phyloP scores from a whole-genome alignment of 2,888 invertebrate species.

The Aromia moschata region DNA sequence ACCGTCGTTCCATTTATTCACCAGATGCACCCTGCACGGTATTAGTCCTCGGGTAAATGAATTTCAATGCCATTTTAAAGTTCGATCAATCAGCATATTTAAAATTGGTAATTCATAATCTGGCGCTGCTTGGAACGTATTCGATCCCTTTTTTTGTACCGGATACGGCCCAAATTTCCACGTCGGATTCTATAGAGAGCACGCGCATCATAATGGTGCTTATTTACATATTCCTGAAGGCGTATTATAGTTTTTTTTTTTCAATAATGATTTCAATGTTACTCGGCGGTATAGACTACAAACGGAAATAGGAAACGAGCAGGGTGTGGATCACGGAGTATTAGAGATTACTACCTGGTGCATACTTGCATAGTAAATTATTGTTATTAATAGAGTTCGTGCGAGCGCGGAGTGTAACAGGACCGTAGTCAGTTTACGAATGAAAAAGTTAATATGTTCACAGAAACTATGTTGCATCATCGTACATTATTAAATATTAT shows the following conservation, averaged over 20 bases:
- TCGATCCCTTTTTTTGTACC: conserved; percentile 13
- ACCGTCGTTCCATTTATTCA: not conserved
- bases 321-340: conserved; percentile 3
- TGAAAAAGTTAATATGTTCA: too few relatives aligned
- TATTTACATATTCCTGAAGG: conserved; percentile 22
- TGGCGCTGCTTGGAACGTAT: not conserved
- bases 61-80: conserved; percentile 5
- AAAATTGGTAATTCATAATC: conserved; percentile 21
- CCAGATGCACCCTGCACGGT: not conserved
- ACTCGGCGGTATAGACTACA: not conserved
- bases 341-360: not conserved
- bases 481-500: too few relatives aligned
- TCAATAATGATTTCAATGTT: conserved; percentile 21
- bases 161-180: conserved; percentile 17
- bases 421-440: too few relatives aligned
- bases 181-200: not conserved
- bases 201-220: conserved; percentile 10
- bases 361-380: too few relatives aligned
- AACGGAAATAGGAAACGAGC: conserved; percentile 15
- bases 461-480: too few relatives aligned
- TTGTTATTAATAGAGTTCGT: too few relatives aligned
- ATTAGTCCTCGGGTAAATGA: conserved; percentile 8
- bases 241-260: conserved; percentile 20
- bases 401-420: too few relatives aligned
- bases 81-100: conserved; percentile 17